Evolutionary conservation across 1,140 invertebrate species (phyloP), one percentile per base, ranked within the genome.

Genomic region (Patella vulgata): DNA sequence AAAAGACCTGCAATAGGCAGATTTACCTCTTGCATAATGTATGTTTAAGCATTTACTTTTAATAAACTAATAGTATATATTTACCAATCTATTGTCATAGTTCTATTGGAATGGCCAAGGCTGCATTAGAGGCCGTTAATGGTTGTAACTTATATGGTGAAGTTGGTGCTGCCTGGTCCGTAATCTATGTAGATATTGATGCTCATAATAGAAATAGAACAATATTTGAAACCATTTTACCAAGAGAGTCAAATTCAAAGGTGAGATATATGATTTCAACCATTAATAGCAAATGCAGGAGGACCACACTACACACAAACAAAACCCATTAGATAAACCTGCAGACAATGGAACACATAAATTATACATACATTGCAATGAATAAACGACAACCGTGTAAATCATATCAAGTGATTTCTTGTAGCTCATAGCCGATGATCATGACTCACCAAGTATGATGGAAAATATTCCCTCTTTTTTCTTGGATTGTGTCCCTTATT

Each of bases 151-250:
- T 99, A 58, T 99, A 98, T 87, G 98, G 97, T 12, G 93, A 97
- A 66, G 93, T 96, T 79, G 97, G 97, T 42, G 95, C 96, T 11
- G 94, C 95, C 3, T 98, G 95, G 92, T 98, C 96, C 70, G 97
- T 99, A 0, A 92, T 99, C 66, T 99, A 99, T 86, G 96, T 99
- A 14, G 97, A 99, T 81, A 99, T 99, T 76, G 97, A 99, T 87
- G 97, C 97, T 23, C 97, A 99, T 81, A 99, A 98, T 87, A 87
- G 98, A 60, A 99, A 99, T 85, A 88, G 97, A 76, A 98, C 95
- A 83, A 99, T 98, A 77, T 98, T 99, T 85, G 97, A 99, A 87
- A 98, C 96, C 9, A 90, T 99, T 85, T 85, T 99, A 48, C 98
- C 98, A 0, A 88, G 97, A 78, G 97, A 99, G 87, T 99, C 97